phyloP scores from a whole-genome alignment of 2,888 invertebrate genomes.

The Polydrusus cervinus region DNA sequence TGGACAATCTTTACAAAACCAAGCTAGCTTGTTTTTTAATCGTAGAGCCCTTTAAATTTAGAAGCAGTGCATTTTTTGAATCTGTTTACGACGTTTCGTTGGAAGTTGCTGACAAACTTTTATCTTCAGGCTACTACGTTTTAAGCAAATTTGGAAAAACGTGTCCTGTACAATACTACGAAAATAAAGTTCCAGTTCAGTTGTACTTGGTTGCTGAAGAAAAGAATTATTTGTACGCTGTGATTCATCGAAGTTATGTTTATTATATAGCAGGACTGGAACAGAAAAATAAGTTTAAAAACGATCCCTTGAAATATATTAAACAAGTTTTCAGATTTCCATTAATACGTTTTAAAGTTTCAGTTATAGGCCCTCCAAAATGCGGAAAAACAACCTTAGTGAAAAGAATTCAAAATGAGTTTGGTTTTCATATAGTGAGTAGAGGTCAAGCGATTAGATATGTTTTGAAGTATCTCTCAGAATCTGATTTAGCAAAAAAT shows the following conservation, averaged over 20 bases:
- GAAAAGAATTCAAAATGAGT: conserved; percentile 73
- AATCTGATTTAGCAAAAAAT: conserved; percentile 72
- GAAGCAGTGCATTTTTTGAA: conserved; percentile 75
- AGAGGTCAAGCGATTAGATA: conserved; percentile 74
- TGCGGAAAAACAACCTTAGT: conserved; percentile 77
- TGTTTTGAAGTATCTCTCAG: conserved; percentile 72
- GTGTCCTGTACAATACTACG: conserved; percentile 78
- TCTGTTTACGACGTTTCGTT: conserved; percentile 73
- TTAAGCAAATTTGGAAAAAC: conserved; percentile 77
- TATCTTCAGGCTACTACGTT: conserved; percentile 76
- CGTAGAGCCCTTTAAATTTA: conserved; percentile 68
- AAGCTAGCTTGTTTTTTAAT: conserved; percentile 62
- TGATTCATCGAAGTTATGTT: conserved; percentile 76
- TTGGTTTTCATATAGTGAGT: conserved; percentile 74
- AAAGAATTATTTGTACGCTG: conserved; percentile 72
- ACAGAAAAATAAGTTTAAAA: conserved; percentile 72
- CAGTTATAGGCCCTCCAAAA: conserved; percentile 78
- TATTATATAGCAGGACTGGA: conserved; percentile 75
- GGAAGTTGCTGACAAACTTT: conserved; percentile 75
- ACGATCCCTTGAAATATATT: conserved; percentile 76
- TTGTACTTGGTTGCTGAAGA: conserved; percentile 72
- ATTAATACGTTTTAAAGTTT: conserved; percentile 74
- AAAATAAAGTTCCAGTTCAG: conserved; percentile 72
- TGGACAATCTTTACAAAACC: conserved; percentile 65
- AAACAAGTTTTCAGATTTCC: conserved; percentile 70